Base-by-base conservation (phyloP, 53 echinoderm and acorn worm genomes). In the Mesocentrotus franciscanus region DNA sequence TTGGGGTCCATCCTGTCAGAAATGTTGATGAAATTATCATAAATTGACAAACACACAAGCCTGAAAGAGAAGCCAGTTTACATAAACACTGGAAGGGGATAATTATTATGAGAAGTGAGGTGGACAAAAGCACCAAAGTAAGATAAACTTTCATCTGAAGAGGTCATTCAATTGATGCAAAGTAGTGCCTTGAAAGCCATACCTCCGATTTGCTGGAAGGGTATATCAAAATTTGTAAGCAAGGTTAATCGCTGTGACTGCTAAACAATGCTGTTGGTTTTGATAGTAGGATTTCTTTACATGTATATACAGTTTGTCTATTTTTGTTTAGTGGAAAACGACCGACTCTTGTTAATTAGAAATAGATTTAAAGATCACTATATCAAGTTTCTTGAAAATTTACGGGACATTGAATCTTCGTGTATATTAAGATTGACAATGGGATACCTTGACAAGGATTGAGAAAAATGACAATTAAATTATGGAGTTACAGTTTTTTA, bases 191-290 rank as follows among this genome's bases (percentile, higher is more conserved):
- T 91, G 91, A 91, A 91, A 91, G 66, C 13, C 35, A 91, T 29
- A 91, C 91, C 35, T 62, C 91, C 16, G 22, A 22, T 20, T 17
- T 0, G 62, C 61, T 91, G 9, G 62, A 61, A 66, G 91, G 91
- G 91, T 61, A 91, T 91, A 91, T 91, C 66, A 16, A 33, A 66
- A 91, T 91, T 91, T 91, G 91, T 91, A 61, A 91, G 91, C 66
- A 68, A 66, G 91, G 61, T 91, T 91, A 56, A 87, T 87, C 29
- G 58, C 24, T 85, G 85, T 87, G 58, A 87, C 56, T 87, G 58
- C 14, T 27, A 87, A 87, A 87, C 87, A 87, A 29, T 84, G 10
- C 27, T 6, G 27, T 87, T 58, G 13, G 27, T 87, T 87, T 27
- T 87, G 58, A 87, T n/a, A 15, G 1, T 26, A 58, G 11, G 26